Percentiles rank a stretch among this genome's conserved stretches.
These are phyloP conservation scores for Manis javanica DNA, from an alignment of 2,797 vertebrate genomes.

Conservation along the genomic window DNA sequence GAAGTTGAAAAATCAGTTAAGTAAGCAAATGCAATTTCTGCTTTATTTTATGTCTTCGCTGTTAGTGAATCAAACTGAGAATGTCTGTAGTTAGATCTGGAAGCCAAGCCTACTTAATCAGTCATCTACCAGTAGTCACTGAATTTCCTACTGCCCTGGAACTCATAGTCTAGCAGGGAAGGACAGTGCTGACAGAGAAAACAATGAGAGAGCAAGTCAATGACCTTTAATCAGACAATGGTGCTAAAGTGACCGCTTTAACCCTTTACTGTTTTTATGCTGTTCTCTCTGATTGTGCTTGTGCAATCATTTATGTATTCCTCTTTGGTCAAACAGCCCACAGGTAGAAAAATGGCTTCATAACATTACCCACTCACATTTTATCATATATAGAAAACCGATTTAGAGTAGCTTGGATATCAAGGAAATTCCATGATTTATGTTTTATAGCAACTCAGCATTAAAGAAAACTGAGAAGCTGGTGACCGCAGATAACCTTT, in stretches of 20 bases:
- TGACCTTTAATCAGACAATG: background rate
- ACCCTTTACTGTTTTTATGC: background rate
- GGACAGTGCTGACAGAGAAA: background rate
- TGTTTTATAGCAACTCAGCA: background rate
- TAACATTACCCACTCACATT: background rate
- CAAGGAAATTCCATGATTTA: background rate
- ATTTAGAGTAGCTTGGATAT: background rate
- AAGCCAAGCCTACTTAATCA: background rate
- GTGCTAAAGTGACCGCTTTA: background rate
- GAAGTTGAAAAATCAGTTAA: background rate
- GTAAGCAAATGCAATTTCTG: background rate
- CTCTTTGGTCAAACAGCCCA: background rate
- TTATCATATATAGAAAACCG: background rate
- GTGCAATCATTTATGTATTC: background rate
- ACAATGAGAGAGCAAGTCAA: background rate
- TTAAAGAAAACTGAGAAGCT: background rate
- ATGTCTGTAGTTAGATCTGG: background rate
- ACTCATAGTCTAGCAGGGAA: background rate
- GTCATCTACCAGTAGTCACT: background rate
- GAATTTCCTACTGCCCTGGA: background rate
- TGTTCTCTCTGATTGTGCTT: background rate
- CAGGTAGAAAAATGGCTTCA: background rate
- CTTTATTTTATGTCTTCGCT: background rate
- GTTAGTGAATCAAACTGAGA: background rate
- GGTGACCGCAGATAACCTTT: background rate